Evolutionary conservation across 37 sponge, comb jelly and placozoan species (phyloP).

Genomic region (Oscarella lobularis): DNA sequence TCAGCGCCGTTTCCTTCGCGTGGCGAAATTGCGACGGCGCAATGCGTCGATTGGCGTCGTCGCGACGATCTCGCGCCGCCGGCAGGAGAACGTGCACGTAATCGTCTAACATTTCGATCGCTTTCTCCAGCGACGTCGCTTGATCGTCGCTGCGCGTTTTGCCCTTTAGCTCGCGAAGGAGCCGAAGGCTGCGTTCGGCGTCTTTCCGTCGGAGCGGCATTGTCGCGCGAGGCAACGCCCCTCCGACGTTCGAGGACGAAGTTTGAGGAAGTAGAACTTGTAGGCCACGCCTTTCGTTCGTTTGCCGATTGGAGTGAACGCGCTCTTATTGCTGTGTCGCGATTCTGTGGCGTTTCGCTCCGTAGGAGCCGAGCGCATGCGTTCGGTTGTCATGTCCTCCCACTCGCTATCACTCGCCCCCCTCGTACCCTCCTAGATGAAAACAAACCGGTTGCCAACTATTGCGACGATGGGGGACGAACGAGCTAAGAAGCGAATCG

Average conservation of each 20-base stretch:
- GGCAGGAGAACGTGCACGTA: conserved; percentile 53
- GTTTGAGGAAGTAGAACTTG: too few relatives aligned
- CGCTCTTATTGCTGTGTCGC: too few relatives aligned
- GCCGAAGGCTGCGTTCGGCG: conserved; percentile 31
- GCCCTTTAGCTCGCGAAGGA: conserved; percentile 44
- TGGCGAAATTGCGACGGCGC: not conserved
- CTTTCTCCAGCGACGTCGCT: conserved; percentile 11
- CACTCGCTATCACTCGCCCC: too few relatives aligned
- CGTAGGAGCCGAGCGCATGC: too few relatives aligned
- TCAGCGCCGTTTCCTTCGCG: not conserved
- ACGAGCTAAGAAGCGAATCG: conserved; percentile 10
- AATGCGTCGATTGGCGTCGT: conserved; percentile 11
- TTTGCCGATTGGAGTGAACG: too few relatives aligned
- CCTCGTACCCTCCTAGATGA: too few relatives aligned
- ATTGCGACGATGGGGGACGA: too few relatives aligned
- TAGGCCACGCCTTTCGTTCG: too few relatives aligned
- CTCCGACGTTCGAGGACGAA: not conserved
- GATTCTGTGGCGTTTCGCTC: too few relatives aligned
- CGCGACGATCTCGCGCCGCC: conserved; percentile 15
- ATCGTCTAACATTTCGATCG: conserved; percentile 43
- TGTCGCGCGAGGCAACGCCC: not conserved
- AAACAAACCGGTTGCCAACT: too few relatives aligned
- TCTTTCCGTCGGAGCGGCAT: conserved; percentile 52
- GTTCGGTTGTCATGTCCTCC: too few relatives aligned
- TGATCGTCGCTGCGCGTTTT: conserved; percentile 1